These are phyloP conservation scores for Polypterus bichir DNA, from an alignment of 2,113 vertebrate genomes.

Conservation along the genomic window DNA sequence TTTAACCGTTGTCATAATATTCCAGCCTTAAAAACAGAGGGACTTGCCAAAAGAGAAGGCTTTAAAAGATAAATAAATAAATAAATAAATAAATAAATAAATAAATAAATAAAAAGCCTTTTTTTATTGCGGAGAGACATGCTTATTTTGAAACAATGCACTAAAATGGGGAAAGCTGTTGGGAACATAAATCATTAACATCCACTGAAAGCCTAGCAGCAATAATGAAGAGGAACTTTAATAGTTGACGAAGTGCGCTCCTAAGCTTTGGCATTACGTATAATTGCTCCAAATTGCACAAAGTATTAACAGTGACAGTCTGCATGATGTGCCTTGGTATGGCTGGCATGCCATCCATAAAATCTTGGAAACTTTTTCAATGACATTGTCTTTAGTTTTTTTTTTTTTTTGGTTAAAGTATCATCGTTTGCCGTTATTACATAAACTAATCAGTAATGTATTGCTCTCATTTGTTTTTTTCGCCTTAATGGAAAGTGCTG, in stretches of 20 bases:
- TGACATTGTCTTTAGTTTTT: background rate
- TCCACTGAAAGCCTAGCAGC: slow-evolving; percentile 53
- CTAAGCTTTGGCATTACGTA: slow-evolving; percentile 43
- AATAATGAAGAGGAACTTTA: slow-evolving; percentile 53
- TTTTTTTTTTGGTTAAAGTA: background rate
- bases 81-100: no score
- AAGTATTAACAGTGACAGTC: slow-evolving; percentile 67
- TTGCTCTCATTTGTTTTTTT: no score
- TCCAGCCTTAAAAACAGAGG: background rate
- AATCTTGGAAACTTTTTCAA: slow-evolving; percentile 2
- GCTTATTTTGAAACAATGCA: background rate
- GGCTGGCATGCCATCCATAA: background rate
- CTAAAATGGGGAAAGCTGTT: slow-evolving; percentile 1
- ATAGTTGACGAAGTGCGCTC: slow-evolving; percentile 51
- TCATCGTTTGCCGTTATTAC: background rate
- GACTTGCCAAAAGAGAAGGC: background rate
- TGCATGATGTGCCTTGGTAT: slow-evolving; percentile 21
- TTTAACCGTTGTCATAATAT: slow-evolving; percentile 1
- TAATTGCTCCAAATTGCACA: slow-evolving; percentile 59
- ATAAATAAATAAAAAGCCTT: no score
- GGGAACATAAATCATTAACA: slow-evolving; percentile 42
- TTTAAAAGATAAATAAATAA: background rate
- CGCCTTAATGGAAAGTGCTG: no score
- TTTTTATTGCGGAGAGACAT: background rate
- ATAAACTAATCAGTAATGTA: background rate